Percentiles rank a stretch among this genome's conserved stretches.
Evolutionary conservation across 2,888 invertebrate species (phyloP).

Genomic region (Biston stratarius): DNA sequence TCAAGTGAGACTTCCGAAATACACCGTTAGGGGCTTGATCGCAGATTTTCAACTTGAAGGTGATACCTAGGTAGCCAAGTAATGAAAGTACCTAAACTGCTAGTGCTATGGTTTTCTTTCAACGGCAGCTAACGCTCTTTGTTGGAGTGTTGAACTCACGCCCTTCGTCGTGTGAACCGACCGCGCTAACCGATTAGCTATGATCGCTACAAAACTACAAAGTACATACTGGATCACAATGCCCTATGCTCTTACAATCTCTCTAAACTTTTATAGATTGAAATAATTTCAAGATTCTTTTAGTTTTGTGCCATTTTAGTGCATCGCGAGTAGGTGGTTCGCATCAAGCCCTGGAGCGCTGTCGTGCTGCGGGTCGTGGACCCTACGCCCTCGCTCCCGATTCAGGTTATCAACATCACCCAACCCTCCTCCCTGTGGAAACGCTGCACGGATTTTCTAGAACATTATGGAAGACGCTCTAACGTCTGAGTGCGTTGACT

Average conservation of each 20-base stretch:
- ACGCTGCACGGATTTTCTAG: constrained; percentile 81
- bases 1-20: too few species aligned
- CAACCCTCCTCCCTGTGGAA: constrained; percentile 61
- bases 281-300: background rate
- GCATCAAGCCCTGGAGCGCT: constrained; percentile 69
- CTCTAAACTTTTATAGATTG: background rate
- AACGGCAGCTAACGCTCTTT: too few species aligned
- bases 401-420: constrained; percentile 83
- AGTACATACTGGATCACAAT: too few species aligned
- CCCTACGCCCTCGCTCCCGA: constrained; percentile 81
- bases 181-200: too few species aligned
- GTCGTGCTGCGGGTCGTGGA: constrained; percentile 79
- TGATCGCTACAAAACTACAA: too few species aligned
- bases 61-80: too few species aligned
- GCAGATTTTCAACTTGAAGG: too few species aligned
- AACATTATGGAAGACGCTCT: constrained; percentile 76
- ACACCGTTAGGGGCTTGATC: too few species aligned
- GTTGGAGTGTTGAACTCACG: too few species aligned
- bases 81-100: too few species aligned
- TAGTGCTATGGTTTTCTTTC: too few species aligned
- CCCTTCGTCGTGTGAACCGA: too few species aligned
- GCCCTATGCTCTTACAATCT: background rate
- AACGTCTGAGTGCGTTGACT: constrained; percentile 79
- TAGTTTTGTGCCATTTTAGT: constrained; percentile 8
- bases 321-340: constrained; percentile 45